Evolutionary conservation across 2,888 invertebrate genomes (phyloP).

Genomic region (Augiades crinisus): DNA sequence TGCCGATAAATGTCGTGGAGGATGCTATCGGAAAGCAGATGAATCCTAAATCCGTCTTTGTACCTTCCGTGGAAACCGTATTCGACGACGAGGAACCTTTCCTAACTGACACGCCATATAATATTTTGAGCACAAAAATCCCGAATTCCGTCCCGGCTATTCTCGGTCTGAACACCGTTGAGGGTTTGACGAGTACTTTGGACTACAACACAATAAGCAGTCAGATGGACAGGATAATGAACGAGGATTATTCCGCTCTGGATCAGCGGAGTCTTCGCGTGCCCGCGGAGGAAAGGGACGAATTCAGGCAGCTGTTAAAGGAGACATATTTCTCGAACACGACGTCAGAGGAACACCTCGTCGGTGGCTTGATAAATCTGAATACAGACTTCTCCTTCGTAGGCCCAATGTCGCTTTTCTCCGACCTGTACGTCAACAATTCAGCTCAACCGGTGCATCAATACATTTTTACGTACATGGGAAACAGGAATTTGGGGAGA

Average conservation of each 20-base stretch:
- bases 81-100: slow-evolving; percentile 66
- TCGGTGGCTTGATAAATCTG: slow-evolving; percentile 67
- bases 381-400: slow-evolving; percentile 67
- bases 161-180: slow-evolving; percentile 77
- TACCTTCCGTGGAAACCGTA: slow-evolving; percentile 59
- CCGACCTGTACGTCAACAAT: slow-evolving; percentile 57
- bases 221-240: slow-evolving; percentile 59
- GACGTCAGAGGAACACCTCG: slow-evolving; percentile 54
- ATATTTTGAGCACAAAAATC: slow-evolving; percentile 51
- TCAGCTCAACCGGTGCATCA: slow-evolving; percentile 52
- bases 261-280: slow-evolving; percentile 54
- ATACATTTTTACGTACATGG: slow-evolving; percentile 64
- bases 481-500: slow-evolving; percentile 65
- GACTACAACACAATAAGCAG: slow-evolving; percentile 65
- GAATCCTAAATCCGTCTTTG: slow-evolving; percentile 63
- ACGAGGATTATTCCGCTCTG: slow-evolving; percentile 59
- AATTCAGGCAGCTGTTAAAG: slow-evolving; percentile 51
- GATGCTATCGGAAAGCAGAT: slow-evolving; percentile 69
- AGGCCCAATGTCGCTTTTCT: slow-evolving; percentile 63
- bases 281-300: slow-evolving; percentile 47
- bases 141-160: slow-evolving; percentile 71
- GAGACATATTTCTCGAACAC: slow-evolving; percentile 63
- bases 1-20: slow-evolving; percentile 51
- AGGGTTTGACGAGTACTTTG: slow-evolving; percentile 72
- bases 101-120: slow-evolving; percentile 66